Conservation (phyloP, 2,113 vertebrate species). For the Willisornis vidua region DNA sequence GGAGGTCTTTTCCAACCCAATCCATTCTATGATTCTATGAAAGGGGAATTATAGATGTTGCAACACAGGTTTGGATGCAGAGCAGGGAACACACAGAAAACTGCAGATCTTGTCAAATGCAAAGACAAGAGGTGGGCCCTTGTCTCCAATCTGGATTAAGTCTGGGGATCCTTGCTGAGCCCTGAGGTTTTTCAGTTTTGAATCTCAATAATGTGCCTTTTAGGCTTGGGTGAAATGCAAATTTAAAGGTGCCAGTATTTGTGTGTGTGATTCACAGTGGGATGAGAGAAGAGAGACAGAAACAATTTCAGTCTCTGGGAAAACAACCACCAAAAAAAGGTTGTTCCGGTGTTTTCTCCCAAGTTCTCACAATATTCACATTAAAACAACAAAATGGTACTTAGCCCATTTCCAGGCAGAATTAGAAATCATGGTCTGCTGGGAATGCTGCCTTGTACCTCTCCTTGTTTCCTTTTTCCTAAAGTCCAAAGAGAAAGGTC, state of each 20-base stretch:
- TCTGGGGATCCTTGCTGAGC: no score
- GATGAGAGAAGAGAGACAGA: not conserved
- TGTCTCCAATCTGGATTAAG: no score
- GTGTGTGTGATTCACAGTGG: rapidly evolving
- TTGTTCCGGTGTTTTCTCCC: not conserved
- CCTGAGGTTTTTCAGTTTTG: no score
- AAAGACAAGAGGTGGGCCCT: no score
- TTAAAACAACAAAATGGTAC: not conserved
- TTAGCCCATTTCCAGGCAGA: not conserved
- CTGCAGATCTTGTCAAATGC: no score
- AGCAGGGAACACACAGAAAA: no score
- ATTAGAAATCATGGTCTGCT: not conserved
- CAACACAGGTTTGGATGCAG: no score
- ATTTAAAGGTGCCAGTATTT: not conserved
- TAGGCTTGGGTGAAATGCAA: not conserved
- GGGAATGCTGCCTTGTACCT: not conserved
- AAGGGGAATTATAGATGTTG: no score
- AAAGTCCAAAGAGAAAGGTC: not conserved
- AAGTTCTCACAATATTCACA: not conserved
- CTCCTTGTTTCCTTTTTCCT: not conserved
- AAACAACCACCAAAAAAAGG: not conserved
- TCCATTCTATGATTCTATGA: no score
- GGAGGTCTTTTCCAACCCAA: no score
- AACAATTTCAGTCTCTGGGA: not conserved
- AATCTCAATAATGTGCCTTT: not conserved